Base-by-base conservation (phyloP, 2,888 invertebrate species). In the Lasioglossum morio region DNA sequence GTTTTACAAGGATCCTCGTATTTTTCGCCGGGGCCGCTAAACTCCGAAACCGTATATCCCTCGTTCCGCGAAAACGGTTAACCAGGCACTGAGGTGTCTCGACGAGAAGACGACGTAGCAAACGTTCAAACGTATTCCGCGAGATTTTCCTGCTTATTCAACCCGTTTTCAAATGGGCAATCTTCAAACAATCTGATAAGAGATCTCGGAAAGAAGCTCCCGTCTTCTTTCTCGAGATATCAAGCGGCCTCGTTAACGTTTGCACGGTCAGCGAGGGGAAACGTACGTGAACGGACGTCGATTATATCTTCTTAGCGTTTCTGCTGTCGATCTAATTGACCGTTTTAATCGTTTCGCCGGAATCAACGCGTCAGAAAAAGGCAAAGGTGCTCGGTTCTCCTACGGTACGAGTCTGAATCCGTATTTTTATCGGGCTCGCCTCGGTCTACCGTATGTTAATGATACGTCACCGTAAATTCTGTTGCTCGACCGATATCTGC, bases 11-110 rank as follows among this genome's bases (percentile, higher is more conserved):
- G n/a, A 53, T 79, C 60, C 40, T 48, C 8, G 23, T 19, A 70
- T 74, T 73, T 74, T 48, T 46, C 46, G 19, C 23, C 53, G 16
- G 10, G 46, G 23, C 66, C 34, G 30, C 57, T 12, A 19, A 16
- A 30, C 48, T 75, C 37, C 16, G 1, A 30, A 3, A n/a, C 23
- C 48, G 37, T 69, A 46, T 60, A 57, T 46, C 72, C 34, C 43
- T 72, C 30, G n/a, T 53, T 63, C 57, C 48, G 19, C 40, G 60
- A 43, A 77, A 43, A 48, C 70, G 34, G 27, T 84, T 84, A 78
- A 78, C 77, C 72, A 60, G 63, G 30, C 48, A 46, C 43, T 46
- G 57, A 60, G 40, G 48, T 70, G 72, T 30, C 57, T 46, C 3
- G 48, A 23, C 37, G n/a, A 34, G 14, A 60, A 72, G 46, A 73